Percentiles rank a stretch among this genome's conserved stretches.
These are phyloP conservation scores for Sciaenops ocellatus DNA, from an alignment of 2,797 vertebrate genomes.

Conservation along the genomic window DNA sequence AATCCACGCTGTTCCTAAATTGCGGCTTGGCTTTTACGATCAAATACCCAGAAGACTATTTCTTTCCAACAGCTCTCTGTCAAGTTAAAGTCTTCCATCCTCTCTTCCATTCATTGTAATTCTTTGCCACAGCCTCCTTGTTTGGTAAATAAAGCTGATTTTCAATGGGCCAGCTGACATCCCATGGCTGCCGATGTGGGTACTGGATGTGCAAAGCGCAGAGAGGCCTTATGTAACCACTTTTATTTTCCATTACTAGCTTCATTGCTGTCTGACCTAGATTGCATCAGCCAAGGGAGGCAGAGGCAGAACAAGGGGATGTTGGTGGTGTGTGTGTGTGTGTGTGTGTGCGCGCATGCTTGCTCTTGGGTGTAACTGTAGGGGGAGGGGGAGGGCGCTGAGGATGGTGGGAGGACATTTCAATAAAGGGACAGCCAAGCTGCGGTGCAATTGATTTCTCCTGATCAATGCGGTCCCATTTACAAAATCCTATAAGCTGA, in stretches of 20 bases:
- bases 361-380: constrained; percentile 56
- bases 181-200: constrained; percentile 74
- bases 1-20: constrained; percentile 8
- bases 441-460: constrained; percentile 66
- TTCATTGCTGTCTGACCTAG: constrained; percentile 85
- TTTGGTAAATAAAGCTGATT: constrained; percentile 81
- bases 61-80: constrained; percentile 6
- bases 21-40: constrained; percentile 20
- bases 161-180: constrained; percentile 74
- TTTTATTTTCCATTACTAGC: constrained; percentile 86
- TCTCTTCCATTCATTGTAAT: constrained; percentile 50
- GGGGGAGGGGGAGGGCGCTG: constrained; percentile 22
- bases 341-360: constrained; percentile 21
- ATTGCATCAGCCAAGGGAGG: constrained; percentile 83
- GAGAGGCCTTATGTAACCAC: constrained; percentile 84
- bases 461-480: constrained; percentile 76
- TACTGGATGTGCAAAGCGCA: constrained; percentile 76
- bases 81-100: constrained; percentile 28
- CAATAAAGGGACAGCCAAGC: constrained; percentile 62
- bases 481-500: constrained; percentile 74
- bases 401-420: constrained; percentile 65
- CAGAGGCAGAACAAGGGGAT: constrained; percentile 81
- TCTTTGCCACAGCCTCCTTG: constrained; percentile 59
- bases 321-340: constrained; percentile 65
- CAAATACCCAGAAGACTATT: constrained; percentile 27